These are phyloP conservation scores for Phthorimaea operculella DNA, from an alignment of 1,140 invertebrate genomes.

Conservation along the genomic window DNA sequence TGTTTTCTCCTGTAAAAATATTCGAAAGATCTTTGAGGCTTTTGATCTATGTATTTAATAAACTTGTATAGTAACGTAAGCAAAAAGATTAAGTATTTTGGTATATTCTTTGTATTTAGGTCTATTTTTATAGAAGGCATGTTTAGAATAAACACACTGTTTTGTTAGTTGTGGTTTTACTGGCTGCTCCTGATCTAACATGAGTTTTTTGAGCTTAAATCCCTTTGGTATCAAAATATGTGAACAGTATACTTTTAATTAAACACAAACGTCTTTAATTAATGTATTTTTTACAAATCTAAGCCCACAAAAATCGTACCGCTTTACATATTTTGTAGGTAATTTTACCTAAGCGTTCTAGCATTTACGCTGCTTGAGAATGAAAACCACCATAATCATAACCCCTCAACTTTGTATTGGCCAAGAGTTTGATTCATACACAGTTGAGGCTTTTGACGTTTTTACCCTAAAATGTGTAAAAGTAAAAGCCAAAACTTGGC, in stretches of 20 bases:
- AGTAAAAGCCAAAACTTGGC: too few relatives aligned
- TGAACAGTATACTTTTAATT: neutral
- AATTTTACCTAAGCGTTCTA: too few relatives aligned
- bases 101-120: slow-evolving; percentile 43
- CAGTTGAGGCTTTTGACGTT: too few relatives aligned
- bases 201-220: slow-evolving; percentile 8
- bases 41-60: neutral
- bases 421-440: too few relatives aligned
- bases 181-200: slow-evolving; percentile 42
- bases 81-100: slow-evolving; percentile 33
- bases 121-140: slow-evolving; percentile 45
- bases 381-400: too few relatives aligned
- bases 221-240: neutral
- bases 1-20: neutral
- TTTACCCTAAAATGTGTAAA: too few relatives aligned
- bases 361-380: too few relatives aligned
- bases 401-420: too few relatives aligned
- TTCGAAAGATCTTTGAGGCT: neutral
- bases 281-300: too few relatives aligned
- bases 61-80: neutral
- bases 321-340: too few relatives aligned
- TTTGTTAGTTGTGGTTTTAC: slow-evolving; percentile 65
- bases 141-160: slow-evolving; percentile 59
- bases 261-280: too few relatives aligned
- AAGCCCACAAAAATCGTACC: too few relatives aligned